A percentile compares a stretch with the other conserved stretches of the same genome.
Conservation (phyloP, 2,888 invertebrate genomes). For the Portevinia maculata region DNA sequence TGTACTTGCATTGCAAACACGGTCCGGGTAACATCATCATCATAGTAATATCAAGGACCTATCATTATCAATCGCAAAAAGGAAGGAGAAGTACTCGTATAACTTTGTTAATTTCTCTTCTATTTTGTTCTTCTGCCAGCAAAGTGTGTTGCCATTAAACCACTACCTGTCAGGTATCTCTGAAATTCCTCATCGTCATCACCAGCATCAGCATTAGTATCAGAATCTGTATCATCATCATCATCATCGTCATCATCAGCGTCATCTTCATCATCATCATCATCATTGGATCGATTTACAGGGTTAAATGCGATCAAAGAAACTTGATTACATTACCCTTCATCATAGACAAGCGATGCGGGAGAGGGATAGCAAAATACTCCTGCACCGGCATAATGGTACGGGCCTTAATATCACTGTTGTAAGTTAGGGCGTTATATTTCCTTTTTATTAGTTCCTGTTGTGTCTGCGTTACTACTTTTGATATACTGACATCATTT, state of each 20-base stretch:
- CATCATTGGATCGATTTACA: conserved; percentile 45
- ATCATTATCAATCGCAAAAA: conserved; percentile 46
- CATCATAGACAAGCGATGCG: neutral
- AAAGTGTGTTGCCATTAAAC: conserved; percentile 28
- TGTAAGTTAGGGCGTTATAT: conserved; percentile 12
- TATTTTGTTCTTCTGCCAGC: neutral
- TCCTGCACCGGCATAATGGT: conserved; percentile 4
- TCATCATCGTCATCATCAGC: conserved; percentile 43
- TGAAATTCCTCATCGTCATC: conserved; percentile 58
- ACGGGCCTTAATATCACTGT: neutral
- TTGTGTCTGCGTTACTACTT: conserved; percentile 8
- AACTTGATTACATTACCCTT: conserved; percentile 55
- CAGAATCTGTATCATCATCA: conserved; percentile 7
- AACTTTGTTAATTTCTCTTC: conserved; percentile 7
- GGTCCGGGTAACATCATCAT: conserved; percentile 34
- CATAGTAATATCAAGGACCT: conserved; percentile 39
- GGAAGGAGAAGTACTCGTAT: neutral
- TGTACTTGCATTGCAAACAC: conserved; percentile 29
- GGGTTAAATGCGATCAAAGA: conserved; percentile 47
- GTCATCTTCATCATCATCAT: conserved; percentile 6
- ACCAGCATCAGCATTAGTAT: neutral
- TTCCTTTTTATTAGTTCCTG: neutral
- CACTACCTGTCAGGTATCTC: conserved; percentile 35
- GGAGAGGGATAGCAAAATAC: neutral
- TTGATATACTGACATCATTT: conserved; percentile 1